Conservation (phyloP, 2,888 invertebrate genomes). For the Synanthedon myopaeformis region DNA sequence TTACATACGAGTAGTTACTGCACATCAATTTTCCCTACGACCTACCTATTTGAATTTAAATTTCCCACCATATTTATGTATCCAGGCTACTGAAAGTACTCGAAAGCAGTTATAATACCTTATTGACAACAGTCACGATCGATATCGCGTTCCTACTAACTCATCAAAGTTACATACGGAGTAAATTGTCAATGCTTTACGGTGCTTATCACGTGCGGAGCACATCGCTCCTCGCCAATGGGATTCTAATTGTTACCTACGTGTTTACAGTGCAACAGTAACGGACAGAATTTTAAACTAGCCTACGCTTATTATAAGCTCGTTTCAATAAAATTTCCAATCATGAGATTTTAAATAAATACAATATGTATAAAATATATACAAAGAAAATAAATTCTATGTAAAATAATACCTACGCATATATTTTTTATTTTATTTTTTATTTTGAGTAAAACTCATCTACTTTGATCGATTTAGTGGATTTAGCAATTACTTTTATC, state of each 20-base stretch:
- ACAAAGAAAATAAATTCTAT: too few relatives aligned
- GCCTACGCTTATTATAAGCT: slow-evolving; percentile 5
- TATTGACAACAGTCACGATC: slow-evolving; percentile 21
- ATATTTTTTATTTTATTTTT: too few relatives aligned
- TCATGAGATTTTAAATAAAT: too few relatives aligned
- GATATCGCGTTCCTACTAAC: slow-evolving; percentile 19
- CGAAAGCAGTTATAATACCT: slow-evolving; percentile 13
- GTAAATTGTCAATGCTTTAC: slow-evolving; percentile 18
- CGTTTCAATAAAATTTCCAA: too few relatives aligned
- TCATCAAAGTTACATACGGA: slow-evolving; percentile 27
- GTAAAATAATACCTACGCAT: too few relatives aligned
- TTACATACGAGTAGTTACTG: not conserved
- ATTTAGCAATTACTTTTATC: too few relatives aligned
- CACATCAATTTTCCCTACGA: not conserved
- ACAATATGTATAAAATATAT: too few relatives aligned
- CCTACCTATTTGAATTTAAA: too few relatives aligned
- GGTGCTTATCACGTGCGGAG: slow-evolving; percentile 29
- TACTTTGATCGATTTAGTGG: too few relatives aligned
- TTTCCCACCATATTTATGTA: slow-evolving; percentile 7
- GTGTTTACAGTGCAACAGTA: slow-evolving; percentile 38
- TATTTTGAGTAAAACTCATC: too few relatives aligned
- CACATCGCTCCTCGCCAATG: slow-evolving; percentile 18
- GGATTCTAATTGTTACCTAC: slow-evolving; percentile 34
- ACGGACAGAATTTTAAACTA: slow-evolving; percentile 36
- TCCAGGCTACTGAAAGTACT: slow-evolving; percentile 7